A percentile compares a stretch with the other conserved stretches of the same genome.
These are phyloP conservation scores for Tokudaia tokunoshimensis DNA, from an alignment of 2,797 vertebrate genomes.

Conservation along the genomic window DNA sequence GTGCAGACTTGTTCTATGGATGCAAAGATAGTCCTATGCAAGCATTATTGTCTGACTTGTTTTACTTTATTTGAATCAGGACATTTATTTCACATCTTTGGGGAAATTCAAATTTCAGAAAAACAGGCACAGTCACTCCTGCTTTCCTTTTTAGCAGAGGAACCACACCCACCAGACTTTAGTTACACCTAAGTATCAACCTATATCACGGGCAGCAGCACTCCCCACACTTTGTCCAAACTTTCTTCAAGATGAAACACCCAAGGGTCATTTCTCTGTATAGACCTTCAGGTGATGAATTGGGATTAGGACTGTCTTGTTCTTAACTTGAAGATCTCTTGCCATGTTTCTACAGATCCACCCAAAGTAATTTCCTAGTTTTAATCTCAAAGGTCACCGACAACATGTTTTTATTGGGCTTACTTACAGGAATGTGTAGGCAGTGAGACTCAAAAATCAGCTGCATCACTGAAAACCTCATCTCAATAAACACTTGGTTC, in stretches of 20 bases:
- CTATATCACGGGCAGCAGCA: background rate
- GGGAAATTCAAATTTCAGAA: background rate
- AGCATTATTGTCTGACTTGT: background rate
- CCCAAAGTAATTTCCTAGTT: background rate
- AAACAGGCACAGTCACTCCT: background rate
- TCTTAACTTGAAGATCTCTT: background rate
- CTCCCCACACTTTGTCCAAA: background rate
- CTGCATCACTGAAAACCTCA: background rate
- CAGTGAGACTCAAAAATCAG: background rate
- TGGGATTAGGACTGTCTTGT: background rate
- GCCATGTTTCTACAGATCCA: background rate
- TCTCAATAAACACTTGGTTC: background rate
- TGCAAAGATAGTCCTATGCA: fast-evolving
- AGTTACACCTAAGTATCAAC: background rate
- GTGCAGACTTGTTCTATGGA: background rate
- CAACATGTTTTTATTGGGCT: background rate
- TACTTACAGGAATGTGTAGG: no score
- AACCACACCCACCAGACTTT: background rate
- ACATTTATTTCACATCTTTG: no score
- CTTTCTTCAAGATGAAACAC: background rate
- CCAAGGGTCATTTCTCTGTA: background rate
- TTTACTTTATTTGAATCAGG: background rate
- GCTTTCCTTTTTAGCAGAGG: background rate
- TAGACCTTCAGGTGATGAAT: background rate
- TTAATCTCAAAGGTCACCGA: background rate